Evolutionary conservation across 2,888 invertebrate genomes (phyloP).

Genomic region (Agapetus fuscipes): DNA sequence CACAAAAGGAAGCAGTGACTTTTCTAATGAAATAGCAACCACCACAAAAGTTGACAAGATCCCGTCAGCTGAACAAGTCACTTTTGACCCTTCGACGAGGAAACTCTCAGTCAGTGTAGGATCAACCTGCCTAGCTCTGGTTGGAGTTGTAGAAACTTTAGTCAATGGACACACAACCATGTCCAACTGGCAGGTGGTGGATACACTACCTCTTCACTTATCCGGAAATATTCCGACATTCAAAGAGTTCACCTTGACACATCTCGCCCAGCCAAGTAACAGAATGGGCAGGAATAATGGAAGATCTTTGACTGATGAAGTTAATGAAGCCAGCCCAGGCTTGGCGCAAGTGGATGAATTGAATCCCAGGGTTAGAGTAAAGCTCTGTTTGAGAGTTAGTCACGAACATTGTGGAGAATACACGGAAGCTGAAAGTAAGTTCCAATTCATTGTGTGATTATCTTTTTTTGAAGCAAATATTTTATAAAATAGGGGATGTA

Average conservation of each 20-base stretch:
- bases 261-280: slow-evolving; percentile 39
- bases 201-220: slow-evolving; percentile 60
- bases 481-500: too few relatives aligned
- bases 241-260: slow-evolving; percentile 60
- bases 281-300: slow-evolving; percentile 33
- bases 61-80: slow-evolving; percentile 69
- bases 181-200: slow-evolving; percentile 60
- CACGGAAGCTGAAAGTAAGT: slow-evolving; percentile 76
- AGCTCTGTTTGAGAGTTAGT: slow-evolving; percentile 71
- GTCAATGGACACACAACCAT: slow-evolving; percentile 47
- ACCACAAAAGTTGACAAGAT: slow-evolving; percentile 80
- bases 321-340: slow-evolving; percentile 41
- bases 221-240: slow-evolving; percentile 61
- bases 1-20: slow-evolving; percentile 78
- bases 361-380: slow-evolving; percentile 64
- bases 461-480: too few relatives aligned
- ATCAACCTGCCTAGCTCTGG: slow-evolving; percentile 66
- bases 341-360: slow-evolving; percentile 50
- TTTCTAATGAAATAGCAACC: slow-evolving; percentile 72
- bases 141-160: slow-evolving; percentile 65
- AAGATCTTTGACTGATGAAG: slow-evolving; percentile 43
- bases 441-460: too few relatives aligned
- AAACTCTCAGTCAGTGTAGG: slow-evolving; percentile 71
- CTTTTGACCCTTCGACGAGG: slow-evolving; percentile 69
- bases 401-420: slow-evolving; percentile 77